Conservation (phyloP, 2,113 vertebrate species). For the Dasypus novemcinctus region DNA sequence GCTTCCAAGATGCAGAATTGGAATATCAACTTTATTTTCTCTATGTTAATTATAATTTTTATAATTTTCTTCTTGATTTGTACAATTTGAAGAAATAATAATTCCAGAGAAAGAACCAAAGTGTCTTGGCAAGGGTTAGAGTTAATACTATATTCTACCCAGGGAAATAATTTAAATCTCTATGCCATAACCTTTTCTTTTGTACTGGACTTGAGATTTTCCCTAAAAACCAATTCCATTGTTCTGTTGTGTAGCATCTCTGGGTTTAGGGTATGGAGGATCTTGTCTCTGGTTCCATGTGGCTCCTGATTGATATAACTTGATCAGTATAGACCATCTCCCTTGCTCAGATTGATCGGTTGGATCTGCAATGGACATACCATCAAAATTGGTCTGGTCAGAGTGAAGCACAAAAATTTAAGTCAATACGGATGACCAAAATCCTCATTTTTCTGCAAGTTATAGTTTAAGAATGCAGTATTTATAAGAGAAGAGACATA, state of each 20-base stretch:
- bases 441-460: not conserved
- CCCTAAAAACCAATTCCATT: not conserved
- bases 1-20: not conserved
- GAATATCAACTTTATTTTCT: not conserved
- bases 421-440: not conserved
- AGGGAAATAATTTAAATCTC: not conserved
- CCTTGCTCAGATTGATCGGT: not conserved
- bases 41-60: not conserved
- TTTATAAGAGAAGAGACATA: no score
- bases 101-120: not conserved
- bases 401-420: not conserved
- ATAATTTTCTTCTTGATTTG: not conserved
- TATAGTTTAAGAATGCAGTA: not conserved
- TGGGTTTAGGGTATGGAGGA: not conserved
- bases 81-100: not conserved
- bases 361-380: not conserved
- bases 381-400: not conserved
- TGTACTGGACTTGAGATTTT: not conserved
- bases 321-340: not conserved
- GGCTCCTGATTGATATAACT: not conserved
- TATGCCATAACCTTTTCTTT: not conserved
- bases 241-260: fast-evolving
- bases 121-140: not conserved
- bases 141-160: not conserved
- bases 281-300: not conserved